A percentile compares a stretch with the other conserved stretches of the same genome.
phyloP scores from a whole-genome alignment of 2,113 vertebrate species.

The Numenius arquata region DNA sequence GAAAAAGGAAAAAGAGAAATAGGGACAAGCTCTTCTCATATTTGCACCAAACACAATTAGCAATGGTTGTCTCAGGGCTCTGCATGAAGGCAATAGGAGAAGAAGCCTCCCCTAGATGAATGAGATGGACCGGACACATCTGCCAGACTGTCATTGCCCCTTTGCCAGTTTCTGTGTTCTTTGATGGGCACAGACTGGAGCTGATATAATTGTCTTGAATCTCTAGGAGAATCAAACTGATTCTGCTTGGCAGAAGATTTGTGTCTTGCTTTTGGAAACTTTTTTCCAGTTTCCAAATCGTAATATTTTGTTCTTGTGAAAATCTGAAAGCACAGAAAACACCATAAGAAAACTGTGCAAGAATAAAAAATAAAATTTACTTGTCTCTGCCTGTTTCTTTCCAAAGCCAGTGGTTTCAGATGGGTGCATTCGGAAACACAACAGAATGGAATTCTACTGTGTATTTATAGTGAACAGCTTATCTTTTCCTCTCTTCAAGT shows the following conservation, averaged over 20 bases:
- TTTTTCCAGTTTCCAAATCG: neutral
- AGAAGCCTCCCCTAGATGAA: neutral
- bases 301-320: neutral
- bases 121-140: neutral
- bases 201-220: neutral
- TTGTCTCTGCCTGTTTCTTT: neutral
- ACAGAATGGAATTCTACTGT: neutral
- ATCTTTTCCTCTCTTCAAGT: neutral
- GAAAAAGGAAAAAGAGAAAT: neutral
- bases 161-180: neutral
- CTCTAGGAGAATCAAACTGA: neutral
- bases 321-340: neutral
- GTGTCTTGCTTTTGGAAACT: neutral
- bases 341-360: neutral
- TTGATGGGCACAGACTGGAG: neutral
- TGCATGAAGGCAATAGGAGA: neutral
- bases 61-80: neutral
- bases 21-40: neutral
- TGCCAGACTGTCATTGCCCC: neutral
- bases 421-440: neutral
- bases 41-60: neutral
- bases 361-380: neutral
- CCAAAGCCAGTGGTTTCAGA: neutral
- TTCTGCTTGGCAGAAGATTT: neutral
- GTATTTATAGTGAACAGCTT: neutral